phyloP scores from a whole-genome alignment of 2,113 vertebrate genomes.

The Ciconia maguari region DNA sequence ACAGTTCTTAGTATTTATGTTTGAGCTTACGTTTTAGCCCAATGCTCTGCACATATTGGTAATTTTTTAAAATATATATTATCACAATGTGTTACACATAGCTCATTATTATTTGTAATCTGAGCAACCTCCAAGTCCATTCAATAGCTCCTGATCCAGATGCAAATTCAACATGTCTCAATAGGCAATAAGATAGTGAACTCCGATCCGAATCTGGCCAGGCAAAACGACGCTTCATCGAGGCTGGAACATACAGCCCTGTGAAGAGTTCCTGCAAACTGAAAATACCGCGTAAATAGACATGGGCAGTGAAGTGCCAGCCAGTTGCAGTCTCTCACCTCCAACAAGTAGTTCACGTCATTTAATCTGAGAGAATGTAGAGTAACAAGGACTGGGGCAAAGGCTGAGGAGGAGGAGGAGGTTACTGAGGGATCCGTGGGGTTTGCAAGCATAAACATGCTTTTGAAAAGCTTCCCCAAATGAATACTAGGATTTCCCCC shows the following conservation, averaged over 20 bases:
- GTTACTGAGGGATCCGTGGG: neutral
- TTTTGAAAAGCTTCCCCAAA: neutral
- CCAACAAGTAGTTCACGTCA: neutral
- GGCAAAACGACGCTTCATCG: neutral
- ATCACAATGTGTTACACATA: neutral
- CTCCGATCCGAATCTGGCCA: neutral
- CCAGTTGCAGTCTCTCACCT: neutral
- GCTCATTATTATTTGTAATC: neutral
- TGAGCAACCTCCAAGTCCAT: neutral
- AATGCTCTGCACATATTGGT: neutral
- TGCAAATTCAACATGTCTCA: neutral
- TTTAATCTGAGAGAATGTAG: neutral
- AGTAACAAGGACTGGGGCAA: neutral
- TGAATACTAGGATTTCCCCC: neutral
- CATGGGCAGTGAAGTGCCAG: neutral
- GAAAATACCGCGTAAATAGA: neutral
- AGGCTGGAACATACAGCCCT: neutral
- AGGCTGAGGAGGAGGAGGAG: neutral
- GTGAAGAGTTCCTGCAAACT: neutral
- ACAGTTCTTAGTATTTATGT: neutral
- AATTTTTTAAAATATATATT: neutral
- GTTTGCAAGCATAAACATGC: neutral
- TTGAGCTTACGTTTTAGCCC: neutral
- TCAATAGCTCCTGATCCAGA: neutral
- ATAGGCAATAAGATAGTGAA: neutral